These are phyloP conservation scores for Anneissia japonica DNA, from an alignment of 35 echinoderm and acorn worm species.

Conservation along the genomic window DNA sequence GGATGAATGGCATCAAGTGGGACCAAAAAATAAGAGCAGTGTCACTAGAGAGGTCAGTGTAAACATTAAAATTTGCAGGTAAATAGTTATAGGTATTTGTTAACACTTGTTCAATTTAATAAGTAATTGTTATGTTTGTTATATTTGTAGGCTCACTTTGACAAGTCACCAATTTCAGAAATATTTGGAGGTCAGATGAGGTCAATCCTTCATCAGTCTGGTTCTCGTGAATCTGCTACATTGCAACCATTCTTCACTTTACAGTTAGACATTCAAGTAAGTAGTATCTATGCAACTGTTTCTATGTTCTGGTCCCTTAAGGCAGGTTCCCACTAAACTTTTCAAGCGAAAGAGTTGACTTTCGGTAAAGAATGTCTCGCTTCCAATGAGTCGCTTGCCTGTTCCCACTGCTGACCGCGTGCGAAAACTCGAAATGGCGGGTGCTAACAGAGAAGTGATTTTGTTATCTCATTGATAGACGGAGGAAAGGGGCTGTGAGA, in stretches of 20 bases:
- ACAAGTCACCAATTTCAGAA: constrained; percentile 66
- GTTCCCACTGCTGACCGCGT: neutral
- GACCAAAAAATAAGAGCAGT: constrained; percentile 87
- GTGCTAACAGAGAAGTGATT: no score
- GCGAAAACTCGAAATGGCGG: no score
- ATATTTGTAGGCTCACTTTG: constrained; percentile 65
- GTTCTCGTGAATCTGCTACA: constrained; percentile 82
- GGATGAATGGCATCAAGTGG: constrained; percentile 97
- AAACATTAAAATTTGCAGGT: neutral
- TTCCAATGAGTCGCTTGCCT: neutral
- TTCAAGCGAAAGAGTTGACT: neutral
- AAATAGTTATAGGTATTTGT: neutral
- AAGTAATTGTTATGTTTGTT: no score
- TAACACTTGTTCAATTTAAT: neutral
- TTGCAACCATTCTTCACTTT: constrained; percentile 91
- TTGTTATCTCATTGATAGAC: no score
- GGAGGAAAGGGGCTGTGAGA: no score
- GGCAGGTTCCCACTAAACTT: neutral
- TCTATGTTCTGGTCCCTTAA: neutral
- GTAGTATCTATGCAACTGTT: no score
- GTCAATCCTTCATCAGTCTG: constrained; percentile 85
- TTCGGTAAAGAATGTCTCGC: neutral
- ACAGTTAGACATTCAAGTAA: constrained; percentile 94
- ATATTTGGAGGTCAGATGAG: constrained; percentile 97
- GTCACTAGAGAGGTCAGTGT: constrained; percentile 70